These are phyloP conservation scores for Neomonachus schauinslandi DNA, from an alignment of 2,113 vertebrate genomes.

Conservation along the genomic window DNA sequence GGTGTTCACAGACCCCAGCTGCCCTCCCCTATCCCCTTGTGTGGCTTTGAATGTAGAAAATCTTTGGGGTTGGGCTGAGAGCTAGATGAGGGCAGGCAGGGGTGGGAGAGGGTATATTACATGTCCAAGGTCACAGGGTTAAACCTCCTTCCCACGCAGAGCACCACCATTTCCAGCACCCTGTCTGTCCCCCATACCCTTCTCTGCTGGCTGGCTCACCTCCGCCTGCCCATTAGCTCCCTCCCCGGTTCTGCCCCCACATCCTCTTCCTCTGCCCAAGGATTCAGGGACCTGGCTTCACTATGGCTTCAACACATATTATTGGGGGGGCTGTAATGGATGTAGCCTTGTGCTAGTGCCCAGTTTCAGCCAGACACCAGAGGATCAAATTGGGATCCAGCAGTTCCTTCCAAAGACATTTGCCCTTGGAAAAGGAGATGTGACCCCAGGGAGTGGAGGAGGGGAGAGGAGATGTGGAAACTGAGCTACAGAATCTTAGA, in stretches of 20 bases:
- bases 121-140: neutral
- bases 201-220: neutral
- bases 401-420: neutral
- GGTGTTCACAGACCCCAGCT: neutral
- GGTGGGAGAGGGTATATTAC: neutral
- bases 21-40: neutral
- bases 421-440: constrained; percentile 42
- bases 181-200: no score
- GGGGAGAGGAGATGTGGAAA: neutral
- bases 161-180: neutral
- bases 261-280: neutral
- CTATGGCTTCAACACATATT: neutral
- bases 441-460: neutral
- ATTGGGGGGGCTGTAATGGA: neutral
- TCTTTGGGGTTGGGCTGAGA: neutral
- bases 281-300: neutral
- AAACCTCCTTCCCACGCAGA: neutral
- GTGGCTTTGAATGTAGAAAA: neutral
- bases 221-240: neutral
- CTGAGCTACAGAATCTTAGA: neutral
- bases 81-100: neutral
- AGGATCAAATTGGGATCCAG: neutral
- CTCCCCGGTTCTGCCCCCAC: fast-evolving
- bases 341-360: neutral
- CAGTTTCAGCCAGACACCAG: neutral